Conservation (phyloP, 2,113 vertebrate species). For the Corythoichthys haematopterus region DNA sequence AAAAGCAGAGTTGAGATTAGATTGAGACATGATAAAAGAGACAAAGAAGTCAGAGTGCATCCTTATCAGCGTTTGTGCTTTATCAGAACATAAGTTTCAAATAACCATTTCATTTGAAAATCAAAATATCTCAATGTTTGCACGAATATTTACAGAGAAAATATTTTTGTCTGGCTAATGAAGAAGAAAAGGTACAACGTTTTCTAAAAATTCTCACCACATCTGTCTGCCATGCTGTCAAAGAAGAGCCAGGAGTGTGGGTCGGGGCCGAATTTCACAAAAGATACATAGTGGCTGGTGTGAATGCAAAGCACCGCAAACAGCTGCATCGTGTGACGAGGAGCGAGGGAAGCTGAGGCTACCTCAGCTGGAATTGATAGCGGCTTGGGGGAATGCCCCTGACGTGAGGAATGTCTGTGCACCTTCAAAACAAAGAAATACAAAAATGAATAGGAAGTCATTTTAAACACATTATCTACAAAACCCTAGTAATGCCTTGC, state of each 20-base stretch:
- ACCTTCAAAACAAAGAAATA: constrained; percentile 47
- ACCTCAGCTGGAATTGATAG: constrained; percentile 30
- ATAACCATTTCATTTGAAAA: not conserved
- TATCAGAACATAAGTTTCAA: constrained; percentile 26
- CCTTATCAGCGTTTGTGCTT: constrained; percentile 33
- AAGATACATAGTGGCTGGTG: constrained; percentile 79
- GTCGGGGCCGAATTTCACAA: constrained; percentile 70
- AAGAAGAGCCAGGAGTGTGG: constrained; percentile 76
- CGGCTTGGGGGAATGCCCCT: constrained; percentile 52
- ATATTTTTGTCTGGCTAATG: not conserved
- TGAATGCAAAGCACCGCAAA: constrained; percentile 79
- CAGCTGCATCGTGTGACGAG: constrained; percentile 64
- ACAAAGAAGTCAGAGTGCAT: constrained; percentile 28
- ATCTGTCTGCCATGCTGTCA: constrained; percentile 79
- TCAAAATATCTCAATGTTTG: constrained; percentile 14
- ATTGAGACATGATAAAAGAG: constrained; percentile 33
- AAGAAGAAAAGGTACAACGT: not conserved
- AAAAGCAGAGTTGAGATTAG: constrained; percentile 32
- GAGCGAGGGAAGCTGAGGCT: constrained; percentile 14
- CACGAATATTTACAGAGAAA: not conserved
- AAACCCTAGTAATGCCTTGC: constrained; percentile 27
- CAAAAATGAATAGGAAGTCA: not conserved
- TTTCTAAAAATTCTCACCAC: constrained; percentile 50
- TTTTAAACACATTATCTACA: not conserved
- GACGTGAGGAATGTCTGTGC: constrained; percentile 59